Evolutionary conservation across 2,888 invertebrate species (phyloP), one percentile per base, ranked within the genome.

Genomic region (Caenorhabditis sinica): DNA sequence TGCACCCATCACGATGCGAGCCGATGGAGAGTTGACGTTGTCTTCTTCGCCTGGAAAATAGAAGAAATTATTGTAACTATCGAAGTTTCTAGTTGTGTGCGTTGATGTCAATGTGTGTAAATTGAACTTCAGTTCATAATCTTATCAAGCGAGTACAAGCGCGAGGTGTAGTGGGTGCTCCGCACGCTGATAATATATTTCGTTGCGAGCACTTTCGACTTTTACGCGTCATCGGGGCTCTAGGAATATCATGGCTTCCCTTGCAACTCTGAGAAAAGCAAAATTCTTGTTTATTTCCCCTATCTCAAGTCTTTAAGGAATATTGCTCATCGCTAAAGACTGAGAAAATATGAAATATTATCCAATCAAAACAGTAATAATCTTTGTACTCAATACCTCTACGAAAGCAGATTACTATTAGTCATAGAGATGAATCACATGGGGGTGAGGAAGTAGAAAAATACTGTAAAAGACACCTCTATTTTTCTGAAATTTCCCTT

Each of bases 1-100:
- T 45, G 89, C 87, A 3, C 92, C 92, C 51, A 91, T 82, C 17
- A 92, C 91, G 25, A 92, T 71, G 17, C 92, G 89, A 11, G 92
- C 82, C 13, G 92, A 92, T 6, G 92, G 92, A n/a, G 91, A 91
- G 51, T 82, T 86, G 45, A 92, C 85, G 23, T 80, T 71, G 73
- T 92, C 92, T 60, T 83, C 86, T 77, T 92, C 90, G 43, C 91
- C 92, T 92, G 86, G 13, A 66, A 91, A 88, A 58, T 1, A 33
- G 11, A n/a, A n/a, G 11, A 0, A 23, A 1, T 30, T 33, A 30
- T 49, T 61, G 8, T 11, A 49, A 49, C 49, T n/a, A 20, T 40
- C n/a, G n/a, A n/a, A n/a, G 20, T 45, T 45, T 49, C 17, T 49
- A 49, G 45, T 45, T 15, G n/a, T 61, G 20, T 33, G 61, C 51